phyloP scores from a whole-genome alignment of 2,797 vertebrate genomes.

The Melanotaenia parkinsoni region DNA sequence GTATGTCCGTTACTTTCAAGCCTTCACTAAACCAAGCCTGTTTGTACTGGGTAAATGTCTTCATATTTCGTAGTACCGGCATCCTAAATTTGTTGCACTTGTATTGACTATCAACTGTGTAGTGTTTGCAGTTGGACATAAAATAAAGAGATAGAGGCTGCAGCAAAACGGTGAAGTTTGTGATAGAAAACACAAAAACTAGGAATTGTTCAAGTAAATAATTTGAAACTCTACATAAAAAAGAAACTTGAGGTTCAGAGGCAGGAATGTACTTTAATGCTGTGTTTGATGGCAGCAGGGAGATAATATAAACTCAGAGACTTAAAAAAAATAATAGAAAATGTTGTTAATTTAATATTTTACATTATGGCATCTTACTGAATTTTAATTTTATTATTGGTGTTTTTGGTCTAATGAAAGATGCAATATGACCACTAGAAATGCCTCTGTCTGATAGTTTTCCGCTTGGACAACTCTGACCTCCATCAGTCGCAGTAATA shows the following conservation, averaged over 20 bases:
- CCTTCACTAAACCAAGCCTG: not conserved
- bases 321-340: not conserved
- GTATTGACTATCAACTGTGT: not conserved
- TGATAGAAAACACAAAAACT: not conserved
- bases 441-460: not conserved
- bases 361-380: not conserved
- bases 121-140: no score
- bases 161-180: not conserved
- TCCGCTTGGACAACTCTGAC: not conserved
- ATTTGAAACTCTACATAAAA: no score
- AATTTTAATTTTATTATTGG: not conserved
- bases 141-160: not conserved
- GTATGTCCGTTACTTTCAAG: not conserved
- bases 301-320: not conserved
- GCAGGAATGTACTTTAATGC: not conserved
- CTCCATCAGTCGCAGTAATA: not conserved
- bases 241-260: not conserved
- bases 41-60: not conserved
- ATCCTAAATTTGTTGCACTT: not conserved
- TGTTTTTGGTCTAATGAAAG: not conserved
- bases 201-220: not conserved
- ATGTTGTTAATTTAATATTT: not conserved
- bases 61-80: not conserved
- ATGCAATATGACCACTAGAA: not conserved
- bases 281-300: not conserved